Conservation (phyloP, 35 echinoderm and acorn worm genomes). For the Lytechinus pictus region DNA sequence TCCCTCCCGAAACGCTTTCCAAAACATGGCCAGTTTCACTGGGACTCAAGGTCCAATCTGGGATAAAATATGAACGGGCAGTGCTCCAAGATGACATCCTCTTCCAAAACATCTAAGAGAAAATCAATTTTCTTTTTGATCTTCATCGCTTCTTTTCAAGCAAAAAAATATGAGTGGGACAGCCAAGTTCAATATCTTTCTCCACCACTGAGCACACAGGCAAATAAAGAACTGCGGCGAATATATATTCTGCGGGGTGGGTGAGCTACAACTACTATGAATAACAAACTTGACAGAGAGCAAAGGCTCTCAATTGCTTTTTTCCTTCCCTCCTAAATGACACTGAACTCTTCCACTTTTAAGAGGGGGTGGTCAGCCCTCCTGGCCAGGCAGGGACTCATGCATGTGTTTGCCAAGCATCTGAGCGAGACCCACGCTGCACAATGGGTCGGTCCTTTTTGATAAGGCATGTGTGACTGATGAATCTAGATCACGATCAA, state of each 20-base stretch:
- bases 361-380: neutral
- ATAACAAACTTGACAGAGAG: conserved; percentile 1
- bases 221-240: neutral
- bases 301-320: neutral
- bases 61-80: neutral
- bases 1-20: neutral
- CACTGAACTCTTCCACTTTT: neutral
- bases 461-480: neutral
- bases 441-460: neutral
- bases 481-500: neutral
- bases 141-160: neutral
- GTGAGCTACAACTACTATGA: neutral
- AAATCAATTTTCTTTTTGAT: neutral
- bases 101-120: neutral
- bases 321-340: neutral
- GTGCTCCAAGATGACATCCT: neutral
- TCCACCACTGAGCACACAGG: neutral
- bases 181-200: neutral
- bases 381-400: neutral
- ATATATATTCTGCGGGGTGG: neutral
- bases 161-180: neutral
- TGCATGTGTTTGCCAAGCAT: neutral
- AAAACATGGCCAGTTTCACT: neutral
- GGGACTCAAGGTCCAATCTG: neutral
- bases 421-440: neutral